Base-by-base conservation (phyloP, 2,888 invertebrate genomes). In the Mayetiola destructor region DNA sequence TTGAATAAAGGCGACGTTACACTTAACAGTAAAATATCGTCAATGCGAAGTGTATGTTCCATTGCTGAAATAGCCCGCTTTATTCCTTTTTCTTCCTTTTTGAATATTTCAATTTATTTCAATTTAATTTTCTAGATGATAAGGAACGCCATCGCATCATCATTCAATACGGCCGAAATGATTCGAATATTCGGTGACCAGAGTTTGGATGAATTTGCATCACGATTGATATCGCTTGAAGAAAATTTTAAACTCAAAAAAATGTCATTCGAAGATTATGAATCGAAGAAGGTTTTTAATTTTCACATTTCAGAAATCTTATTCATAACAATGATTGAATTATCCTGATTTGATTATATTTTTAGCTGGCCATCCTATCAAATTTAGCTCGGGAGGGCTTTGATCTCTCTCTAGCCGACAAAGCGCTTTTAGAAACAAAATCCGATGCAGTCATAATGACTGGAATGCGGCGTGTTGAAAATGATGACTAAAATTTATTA, bases 141-240 rank as follows among this genome's bases (percentile, higher is more conserved):
- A 29, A 81, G 80, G 69, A 82, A 83, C 61, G 84, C 85, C 10
- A 84, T 86, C 56, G 81, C 82, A 60, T 75, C 80, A 64, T 84
- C 85, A 1, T 85, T 85, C 66, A 77, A 81, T 69, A 85, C 85
- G 1, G 84, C 85, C 5, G 84, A 84, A 67, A 81, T 85, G 1
- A 84, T 85, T 39, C 71, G 78, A 64, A 75, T 85, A 69, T 85
- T 85, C 74, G 84, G 82, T 1, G 80, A 78, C 65, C 78, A 80
- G 62, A 82, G 85, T 66, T 81, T 84, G 2, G 77, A 76, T 48
- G 79, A 80, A 63, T 70, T 85, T 56, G 68, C 82, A 58, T 75
- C 80, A 61, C 73, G 78, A 62, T 66, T 85, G 20, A 65, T 71
- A 14, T 73, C 77, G 64, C 75, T 84, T 36, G 79, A 80, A 52